Evolutionary conservation across 2,113 vertebrate species (phyloP), one percentile per base, ranked within the genome.

Genomic region (Zosterops pallidus): DNA sequence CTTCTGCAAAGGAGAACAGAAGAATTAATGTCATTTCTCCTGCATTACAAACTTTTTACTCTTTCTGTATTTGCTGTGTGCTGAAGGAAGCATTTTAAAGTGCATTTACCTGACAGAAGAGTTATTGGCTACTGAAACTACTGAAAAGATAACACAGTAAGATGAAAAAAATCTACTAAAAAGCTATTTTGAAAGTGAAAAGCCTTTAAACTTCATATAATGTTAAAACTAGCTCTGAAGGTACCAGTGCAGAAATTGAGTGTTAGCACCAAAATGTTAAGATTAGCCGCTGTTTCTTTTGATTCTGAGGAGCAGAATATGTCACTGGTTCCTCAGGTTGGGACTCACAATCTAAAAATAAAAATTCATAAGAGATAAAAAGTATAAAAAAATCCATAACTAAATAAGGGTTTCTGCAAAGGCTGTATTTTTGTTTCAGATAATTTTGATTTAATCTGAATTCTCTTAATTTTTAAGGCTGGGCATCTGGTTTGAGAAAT

Each of bases 141-240:
- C 41, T 89, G 49, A 94, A 95, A 78, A 49, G 70, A 74, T 71
- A 94, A 86, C 8, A 1, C 65, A 46, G 53, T 20, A 64, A 79
- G 69, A 86, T 55, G 68, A 86, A 84, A 68, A 68, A 93, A 93
- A 81, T 8, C 39, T 67, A 31, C 86, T 65, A 75, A 86, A 91
- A 84, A 82, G 69, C 63, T 70, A 60, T 63, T 91, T 89, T 68
- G 41, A 76, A 92, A 92, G 78, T 53, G 83, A 86, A 88, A 91
- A 92, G 81, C 80, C 86, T 94, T 91, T 83, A 94, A 88, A 77
- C 44, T 57, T 79, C 65, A 44, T 59, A 41, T 19, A n/a, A 90
- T 35, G 72, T 67, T 94, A 74, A 78, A 78, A 74, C 44, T n/a
- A 28, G 44, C 77, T 92, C 5, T 0, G 44, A 94, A 68, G 49